Evolutionary conservation across 2,113 vertebrate genomes (phyloP).

Genomic region (Megaleporinus macrocephalus): DNA sequence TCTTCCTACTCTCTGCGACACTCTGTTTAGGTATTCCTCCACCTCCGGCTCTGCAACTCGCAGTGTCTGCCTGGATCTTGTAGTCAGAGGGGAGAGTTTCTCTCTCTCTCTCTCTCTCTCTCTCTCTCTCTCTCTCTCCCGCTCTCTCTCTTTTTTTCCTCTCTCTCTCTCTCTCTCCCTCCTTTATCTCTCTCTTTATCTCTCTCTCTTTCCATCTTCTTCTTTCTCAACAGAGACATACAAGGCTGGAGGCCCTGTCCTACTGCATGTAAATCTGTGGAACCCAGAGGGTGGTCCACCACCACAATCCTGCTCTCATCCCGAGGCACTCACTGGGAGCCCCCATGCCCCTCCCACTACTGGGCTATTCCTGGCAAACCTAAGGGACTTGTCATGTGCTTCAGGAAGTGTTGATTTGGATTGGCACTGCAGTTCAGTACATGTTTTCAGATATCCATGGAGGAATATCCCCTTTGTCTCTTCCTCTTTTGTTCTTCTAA

Average conservation of each 20-base stretch:
- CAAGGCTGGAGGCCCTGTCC: conserved; percentile 28
- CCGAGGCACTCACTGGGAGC: conserved; percentile 20
- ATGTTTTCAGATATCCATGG: conserved; percentile 5
- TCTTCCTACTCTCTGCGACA: conserved; percentile 7
- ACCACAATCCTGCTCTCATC: conserved; percentile 16
- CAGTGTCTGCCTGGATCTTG: conserved; percentile 28
- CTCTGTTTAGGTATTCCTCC: conserved; percentile 36
- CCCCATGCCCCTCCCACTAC: conserved; percentile 12
- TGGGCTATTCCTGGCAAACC: conserved; percentile 39
- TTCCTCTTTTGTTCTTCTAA: neutral
- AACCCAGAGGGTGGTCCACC: conserved; percentile 19
- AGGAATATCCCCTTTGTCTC: conserved; percentile 42
- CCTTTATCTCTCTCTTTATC: conserved; percentile 11
- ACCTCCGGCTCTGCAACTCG: conserved; percentile 16
- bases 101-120: neutral
- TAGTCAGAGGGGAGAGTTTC: conserved; percentile 19
- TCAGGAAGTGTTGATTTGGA: conserved; percentile 30
- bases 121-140: conserved; percentile 5
- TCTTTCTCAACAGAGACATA: conserved; percentile 13
- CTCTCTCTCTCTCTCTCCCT: neutral
- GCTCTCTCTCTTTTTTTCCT: conserved; percentile 5
- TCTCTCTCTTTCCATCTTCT: conserved; percentile 5
- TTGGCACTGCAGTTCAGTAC: conserved; percentile 17
- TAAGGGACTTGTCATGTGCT: conserved; percentile 47
- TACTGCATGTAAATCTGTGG: conserved; percentile 21